A percentile compares a stretch with the other conserved stretches of the same genome.
phyloP scores from a whole-genome alignment of 23 tunicate genomes.

The Botrylloides violaceus region DNA sequence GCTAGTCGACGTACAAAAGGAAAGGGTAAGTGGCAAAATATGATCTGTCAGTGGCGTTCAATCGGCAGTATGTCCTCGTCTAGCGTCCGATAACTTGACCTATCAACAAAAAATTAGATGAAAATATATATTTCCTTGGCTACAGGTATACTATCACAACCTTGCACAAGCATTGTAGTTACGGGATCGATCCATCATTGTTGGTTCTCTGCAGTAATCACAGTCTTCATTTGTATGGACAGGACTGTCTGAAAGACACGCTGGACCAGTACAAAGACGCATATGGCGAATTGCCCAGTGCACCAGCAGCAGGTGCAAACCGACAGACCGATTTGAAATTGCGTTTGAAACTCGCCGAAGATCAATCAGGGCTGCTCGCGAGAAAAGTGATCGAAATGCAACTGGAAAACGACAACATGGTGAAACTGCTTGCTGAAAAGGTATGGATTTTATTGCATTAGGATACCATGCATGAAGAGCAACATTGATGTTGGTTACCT shows the following conservation, averaged over 20 bases:
- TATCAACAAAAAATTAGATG: not conserved
- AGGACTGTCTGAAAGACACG: constrained; percentile 20
- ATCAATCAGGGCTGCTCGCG: constrained; percentile 59
- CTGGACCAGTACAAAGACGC: constrained; percentile 13
- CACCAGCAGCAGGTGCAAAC: constrained; percentile 11
- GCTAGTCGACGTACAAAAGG: constrained; percentile 45
- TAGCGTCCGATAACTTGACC: not conserved
- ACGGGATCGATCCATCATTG: no score
- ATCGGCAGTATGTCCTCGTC: no score
- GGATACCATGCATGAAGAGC: no score
- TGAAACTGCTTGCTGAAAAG: constrained; percentile 20
- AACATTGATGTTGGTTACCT: not conserved
- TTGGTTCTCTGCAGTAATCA: no score
- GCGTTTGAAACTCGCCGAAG: constrained; percentile 41
- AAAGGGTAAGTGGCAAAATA: constrained; percentile 46
- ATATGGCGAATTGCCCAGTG: constrained; percentile 16
- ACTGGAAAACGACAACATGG: constrained; percentile 60
- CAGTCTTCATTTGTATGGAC: not conserved
- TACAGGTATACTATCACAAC: no score
- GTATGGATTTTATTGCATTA: not conserved
- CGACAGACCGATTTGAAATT: constrained; percentile 20
- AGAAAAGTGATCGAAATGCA: constrained; percentile 50
- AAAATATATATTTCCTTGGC: not conserved
- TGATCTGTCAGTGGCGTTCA: no score
- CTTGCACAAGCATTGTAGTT: no score